A percentile compares a stretch with the other conserved stretches of the same genome.
Evolutionary conservation across 2,888 invertebrate genomes (phyloP).

Genomic region (Lithodes maja): DNA sequence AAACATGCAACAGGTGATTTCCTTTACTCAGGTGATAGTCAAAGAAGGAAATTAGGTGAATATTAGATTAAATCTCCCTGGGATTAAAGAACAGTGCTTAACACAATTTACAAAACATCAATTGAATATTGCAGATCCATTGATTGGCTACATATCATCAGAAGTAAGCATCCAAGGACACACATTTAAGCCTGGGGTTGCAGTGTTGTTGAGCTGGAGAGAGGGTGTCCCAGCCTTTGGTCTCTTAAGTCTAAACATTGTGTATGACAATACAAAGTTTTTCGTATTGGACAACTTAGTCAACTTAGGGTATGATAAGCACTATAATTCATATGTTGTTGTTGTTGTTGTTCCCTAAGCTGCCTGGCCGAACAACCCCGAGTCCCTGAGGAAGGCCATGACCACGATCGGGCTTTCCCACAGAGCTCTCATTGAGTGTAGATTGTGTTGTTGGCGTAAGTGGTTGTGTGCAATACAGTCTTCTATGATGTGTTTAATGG

Average conservation of each 20-base stretch:
- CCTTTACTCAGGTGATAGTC: constrained; percentile 22
- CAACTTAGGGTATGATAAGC: neutral
- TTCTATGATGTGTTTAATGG: too few species aligned
- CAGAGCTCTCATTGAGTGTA: too few species aligned
- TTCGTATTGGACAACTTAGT: constrained; percentile 14
- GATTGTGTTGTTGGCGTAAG: neutral
- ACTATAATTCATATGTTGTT: neutral
- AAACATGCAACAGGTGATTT: neutral
- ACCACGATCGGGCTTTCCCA: too few species aligned
- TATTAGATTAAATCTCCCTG: constrained; percentile 3
- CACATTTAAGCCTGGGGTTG: neutral
- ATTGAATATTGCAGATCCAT: neutral
- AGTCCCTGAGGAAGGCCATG: too few species aligned
- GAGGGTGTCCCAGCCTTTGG: neutral
- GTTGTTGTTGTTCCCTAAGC: too few species aligned
- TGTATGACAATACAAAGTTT: neutral
- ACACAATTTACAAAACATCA: neutral
- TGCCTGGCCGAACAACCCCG: neutral
- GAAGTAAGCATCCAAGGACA: constrained; percentile 4
- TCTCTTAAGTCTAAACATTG: neutral
- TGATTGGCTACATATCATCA: constrained; percentile 17
- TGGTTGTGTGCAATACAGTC: neutral
- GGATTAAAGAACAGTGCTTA: constrained; percentile 15
- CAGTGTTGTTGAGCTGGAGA: too few species aligned
- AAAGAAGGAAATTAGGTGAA: neutral